Evolutionary conservation across 1,140 invertebrate genomes (phyloP).

Genomic region (Drosophila busckii): DNA sequence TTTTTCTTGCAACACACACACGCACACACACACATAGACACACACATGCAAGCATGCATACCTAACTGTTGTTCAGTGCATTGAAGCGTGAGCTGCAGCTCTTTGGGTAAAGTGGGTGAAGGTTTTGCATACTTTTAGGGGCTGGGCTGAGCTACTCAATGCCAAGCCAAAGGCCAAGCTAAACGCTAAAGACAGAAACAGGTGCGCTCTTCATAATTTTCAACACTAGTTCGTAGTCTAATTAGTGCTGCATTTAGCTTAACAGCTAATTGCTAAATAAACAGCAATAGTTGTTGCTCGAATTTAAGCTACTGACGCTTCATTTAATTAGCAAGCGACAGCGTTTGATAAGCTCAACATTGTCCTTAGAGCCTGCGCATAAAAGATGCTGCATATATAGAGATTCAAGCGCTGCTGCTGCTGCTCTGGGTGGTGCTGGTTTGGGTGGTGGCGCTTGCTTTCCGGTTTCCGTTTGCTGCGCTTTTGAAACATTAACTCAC

Average conservation of each 20-base stretch:
- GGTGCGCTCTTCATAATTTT: conserved; percentile 61
- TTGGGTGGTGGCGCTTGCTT: conserved; percentile 19
- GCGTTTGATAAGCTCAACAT: conserved; percentile 35
- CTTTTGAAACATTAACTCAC: conserved; percentile 66
- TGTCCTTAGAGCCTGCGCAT: too few species aligned
- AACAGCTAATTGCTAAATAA: conserved; percentile 32
- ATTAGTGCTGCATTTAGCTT: conserved; percentile 56
- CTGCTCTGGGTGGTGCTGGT: conserved; percentile 35
- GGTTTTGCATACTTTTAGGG: conserved; percentile 56
- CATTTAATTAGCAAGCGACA: conserved; percentile 56
- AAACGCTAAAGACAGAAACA: conserved; percentile 3
- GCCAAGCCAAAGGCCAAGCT: conserved; percentile 29
- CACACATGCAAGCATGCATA: conserved; percentile 32
- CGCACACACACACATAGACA: conserved; percentile 10
- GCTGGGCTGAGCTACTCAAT: conserved; percentile 58
- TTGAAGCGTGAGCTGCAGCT: conserved; percentile 18
- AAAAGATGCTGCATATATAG: too few species aligned
- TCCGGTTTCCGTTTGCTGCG: not conserved
- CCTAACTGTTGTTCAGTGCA: conserved; percentile 14
- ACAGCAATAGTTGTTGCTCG: conserved; percentile 8
- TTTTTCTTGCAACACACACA: conserved; percentile 33
- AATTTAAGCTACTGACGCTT: not conserved
- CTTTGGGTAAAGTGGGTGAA: conserved; percentile 59
- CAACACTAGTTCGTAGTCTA: conserved; percentile 45
- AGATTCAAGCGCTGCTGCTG: conserved; percentile 29